Evolutionary conservation across 2,888 invertebrate species (phyloP).

Genomic region (Pyralis farinalis): DNA sequence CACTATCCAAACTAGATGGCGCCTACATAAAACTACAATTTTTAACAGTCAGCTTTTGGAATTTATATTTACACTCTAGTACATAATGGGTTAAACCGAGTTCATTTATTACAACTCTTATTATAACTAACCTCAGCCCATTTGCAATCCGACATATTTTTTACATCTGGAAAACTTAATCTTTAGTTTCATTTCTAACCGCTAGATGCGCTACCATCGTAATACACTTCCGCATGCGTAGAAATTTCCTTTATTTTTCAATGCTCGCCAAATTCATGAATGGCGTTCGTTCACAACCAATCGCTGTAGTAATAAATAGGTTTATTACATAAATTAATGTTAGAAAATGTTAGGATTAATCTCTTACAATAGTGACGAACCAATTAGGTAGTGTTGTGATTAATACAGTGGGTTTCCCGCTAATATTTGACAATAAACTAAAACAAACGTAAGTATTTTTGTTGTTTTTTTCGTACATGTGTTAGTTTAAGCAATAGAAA

Average conservation of each 20-base stretch:
- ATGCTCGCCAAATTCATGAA: slow-evolving; percentile 69
- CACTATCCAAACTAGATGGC: neutral
- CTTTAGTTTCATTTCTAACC: slow-evolving; percentile 18
- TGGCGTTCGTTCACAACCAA: slow-evolving; percentile 62
- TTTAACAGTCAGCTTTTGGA: no score
- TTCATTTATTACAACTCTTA: no score
- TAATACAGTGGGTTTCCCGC: slow-evolving; percentile 41
- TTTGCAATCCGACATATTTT: no score
- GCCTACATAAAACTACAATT: neutral
- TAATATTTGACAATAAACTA: slow-evolving; percentile 59
- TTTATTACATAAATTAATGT: slow-evolving; percentile 54
- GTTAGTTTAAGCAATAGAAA: neutral
- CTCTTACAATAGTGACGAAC: slow-evolving; percentile 48
- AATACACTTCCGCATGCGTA: slow-evolving; percentile 60
- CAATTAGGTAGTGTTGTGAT: slow-evolving; percentile 70
- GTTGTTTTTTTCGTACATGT: slow-evolving; percentile 31
- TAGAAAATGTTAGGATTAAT: slow-evolving; percentile 65
- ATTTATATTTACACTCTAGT: no score
- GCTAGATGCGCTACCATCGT: slow-evolving; percentile 31
- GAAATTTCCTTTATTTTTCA: slow-evolving; percentile 47
- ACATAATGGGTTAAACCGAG: no score
- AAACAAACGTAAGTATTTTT: slow-evolving; percentile 51
- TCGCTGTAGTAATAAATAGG: slow-evolving; percentile 48
- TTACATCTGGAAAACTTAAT: neutral
- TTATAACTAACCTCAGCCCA: no score